Percentiles rank a stretch among this genome's conserved stretches.
Conservation (phyloP, 2,113 vertebrate species). For the Pelobates fuscus region DNA sequence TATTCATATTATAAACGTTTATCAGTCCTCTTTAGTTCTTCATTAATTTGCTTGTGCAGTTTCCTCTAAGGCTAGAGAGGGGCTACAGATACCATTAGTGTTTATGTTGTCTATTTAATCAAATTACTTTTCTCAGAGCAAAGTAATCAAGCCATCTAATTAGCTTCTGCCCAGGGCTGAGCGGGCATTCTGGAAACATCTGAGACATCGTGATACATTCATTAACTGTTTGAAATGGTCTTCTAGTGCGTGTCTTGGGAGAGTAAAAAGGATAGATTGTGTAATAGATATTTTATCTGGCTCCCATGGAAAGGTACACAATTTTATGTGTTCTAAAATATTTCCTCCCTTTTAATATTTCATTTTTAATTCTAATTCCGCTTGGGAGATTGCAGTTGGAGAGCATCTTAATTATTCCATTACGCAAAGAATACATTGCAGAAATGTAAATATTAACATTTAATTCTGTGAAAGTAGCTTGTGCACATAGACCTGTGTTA, state of each 20-base stretch:
- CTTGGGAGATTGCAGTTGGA: too few species aligned
- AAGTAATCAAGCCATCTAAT: constrained; percentile 43
- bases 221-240: constrained; percentile 19
- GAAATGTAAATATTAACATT: too few species aligned
- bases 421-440: too few species aligned
- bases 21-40: too few species aligned
- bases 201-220: constrained; percentile 10
- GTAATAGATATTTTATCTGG: constrained; percentile 12
- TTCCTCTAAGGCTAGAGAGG: not conserved
- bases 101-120: constrained; percentile 25
- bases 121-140: constrained; percentile 10
- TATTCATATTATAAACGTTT: too few species aligned
- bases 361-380: too few species aligned
- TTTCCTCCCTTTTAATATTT: too few species aligned
- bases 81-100: constrained; percentile 23
- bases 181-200: constrained; percentile 18
- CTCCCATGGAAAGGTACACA: constrained; percentile 1
- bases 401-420: too few species aligned
- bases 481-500: too few species aligned
- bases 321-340: too few species aligned
- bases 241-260: constrained; percentile 1
- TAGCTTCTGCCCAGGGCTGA: constrained; percentile 28
- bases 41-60: not conserved
- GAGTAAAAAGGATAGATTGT: constrained; percentile 26
- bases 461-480: too few species aligned